phyloP scores from a whole-genome alignment of 2,888 invertebrate species.

The Hydroisotoma schaefferi region DNA sequence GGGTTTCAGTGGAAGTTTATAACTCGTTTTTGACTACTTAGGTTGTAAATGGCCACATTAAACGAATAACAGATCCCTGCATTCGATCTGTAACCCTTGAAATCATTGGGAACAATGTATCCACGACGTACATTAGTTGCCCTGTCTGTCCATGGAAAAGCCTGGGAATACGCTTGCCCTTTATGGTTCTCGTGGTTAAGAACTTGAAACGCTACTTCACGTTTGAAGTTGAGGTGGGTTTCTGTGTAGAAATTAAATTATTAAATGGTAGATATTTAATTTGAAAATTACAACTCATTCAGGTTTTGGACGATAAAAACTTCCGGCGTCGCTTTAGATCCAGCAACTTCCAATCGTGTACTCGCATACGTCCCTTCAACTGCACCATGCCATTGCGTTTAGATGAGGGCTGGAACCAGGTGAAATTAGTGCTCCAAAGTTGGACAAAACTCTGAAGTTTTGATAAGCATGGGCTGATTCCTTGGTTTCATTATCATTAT shows the following conservation, averaged over 20 bases:
- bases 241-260: background rate
- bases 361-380: conserved; percentile 63
- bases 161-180: conserved; percentile 62
- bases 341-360: conserved; percentile 62
- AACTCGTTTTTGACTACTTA: conserved; percentile 42
- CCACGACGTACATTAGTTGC: conserved; percentile 61
- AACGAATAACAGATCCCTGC: conserved; percentile 62
- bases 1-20: background rate
- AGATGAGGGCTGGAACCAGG: conserved; percentile 62
- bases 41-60: conserved; percentile 62
- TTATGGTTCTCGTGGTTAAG: conserved; percentile 62
- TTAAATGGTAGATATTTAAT: background rate
- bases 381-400: conserved; percentile 64
- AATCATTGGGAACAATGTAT: conserved; percentile 62
- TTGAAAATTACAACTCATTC: background rate
- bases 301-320: conserved; percentile 63
- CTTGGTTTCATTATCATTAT: background rate
- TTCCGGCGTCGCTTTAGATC: conserved; percentile 61
- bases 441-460: background rate
- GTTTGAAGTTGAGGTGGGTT: conserved; percentile 62
- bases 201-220: conserved; percentile 64
- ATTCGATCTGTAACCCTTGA: conserved; percentile 63
- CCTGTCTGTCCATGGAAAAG: conserved; percentile 61
- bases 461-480: background rate
- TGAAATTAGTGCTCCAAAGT: conserved; percentile 3